Evolutionary conservation across 2,797 vertebrate species (phyloP).

Genomic region (Chelon auratus): DNA sequence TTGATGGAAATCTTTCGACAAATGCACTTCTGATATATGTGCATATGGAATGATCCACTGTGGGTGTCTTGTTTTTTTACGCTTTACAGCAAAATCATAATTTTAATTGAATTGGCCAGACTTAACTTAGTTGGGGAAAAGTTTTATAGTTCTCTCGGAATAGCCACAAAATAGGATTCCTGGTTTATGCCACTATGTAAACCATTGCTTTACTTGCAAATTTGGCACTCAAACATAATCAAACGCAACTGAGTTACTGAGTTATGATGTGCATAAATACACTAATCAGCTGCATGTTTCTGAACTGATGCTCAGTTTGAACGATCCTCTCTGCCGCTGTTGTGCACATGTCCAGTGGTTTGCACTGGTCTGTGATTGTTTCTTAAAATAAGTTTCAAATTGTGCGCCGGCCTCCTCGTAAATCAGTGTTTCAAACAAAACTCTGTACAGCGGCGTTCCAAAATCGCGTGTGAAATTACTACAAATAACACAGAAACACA

Average conservation of each 20-base stretch:
- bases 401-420: slow-evolving; percentile 22
- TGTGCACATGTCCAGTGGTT: not conserved
- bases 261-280: not conserved
- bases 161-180: not conserved
- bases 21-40: not conserved
- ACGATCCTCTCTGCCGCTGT: not conserved
- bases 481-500: slow-evolving; percentile 62
- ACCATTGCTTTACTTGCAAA: slow-evolving; percentile 12
- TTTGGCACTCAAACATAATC: not conserved
- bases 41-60: not conserved
- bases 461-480: slow-evolving; percentile 68
- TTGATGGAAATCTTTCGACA: not conserved
- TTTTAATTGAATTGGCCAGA: too few relatives aligned
- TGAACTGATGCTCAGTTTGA: not conserved
- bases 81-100: too few relatives aligned
- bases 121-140: too few relatives aligned
- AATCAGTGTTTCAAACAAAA: slow-evolving; percentile 38
- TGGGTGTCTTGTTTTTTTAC: not conserved
- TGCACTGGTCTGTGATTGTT: not conserved
- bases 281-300: not conserved
- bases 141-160: not conserved
- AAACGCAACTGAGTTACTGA: slow-evolving; percentile 7
- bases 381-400: slow-evolving; percentile 27
- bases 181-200: not conserved
- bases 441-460: slow-evolving; percentile 40